Percentiles rank a stretch among this genome's conserved stretches.
Evolutionary conservation across 2,113 vertebrate species (phyloP).

Genomic region (Amblyornis subalaris): DNA sequence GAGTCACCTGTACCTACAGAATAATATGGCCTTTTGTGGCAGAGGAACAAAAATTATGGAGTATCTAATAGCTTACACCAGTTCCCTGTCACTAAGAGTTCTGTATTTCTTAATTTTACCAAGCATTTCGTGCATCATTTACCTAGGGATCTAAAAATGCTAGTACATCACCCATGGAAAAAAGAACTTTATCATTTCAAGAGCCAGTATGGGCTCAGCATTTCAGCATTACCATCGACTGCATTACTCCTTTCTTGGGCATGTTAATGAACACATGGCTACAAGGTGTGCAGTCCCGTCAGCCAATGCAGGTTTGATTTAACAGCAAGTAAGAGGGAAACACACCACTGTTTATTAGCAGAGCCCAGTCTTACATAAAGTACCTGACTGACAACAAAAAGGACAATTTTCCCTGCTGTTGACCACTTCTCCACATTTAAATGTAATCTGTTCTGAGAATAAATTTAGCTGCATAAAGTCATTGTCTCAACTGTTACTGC

Average conservation of each 20-base stretch:
- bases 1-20: background rate
- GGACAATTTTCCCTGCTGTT: slow-evolving; percentile 64
- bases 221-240: background rate
- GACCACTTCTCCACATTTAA: slow-evolving; percentile 81
- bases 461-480: slow-evolving; percentile 78
- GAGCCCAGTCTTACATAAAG: background rate
- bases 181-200: background rate
- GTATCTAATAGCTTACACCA: background rate
- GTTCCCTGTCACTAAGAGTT: background rate
- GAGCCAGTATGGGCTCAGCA: background rate
- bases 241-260: background rate
- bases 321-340: background rate
- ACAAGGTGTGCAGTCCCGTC: background rate
- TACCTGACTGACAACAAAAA: background rate
- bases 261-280: background rate
- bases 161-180: background rate
- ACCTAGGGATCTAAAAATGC: background rate
- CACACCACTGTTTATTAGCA: background rate
- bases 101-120: background rate
- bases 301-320: background rate
- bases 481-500: slow-evolving; percentile 60
- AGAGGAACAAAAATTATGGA: background rate
- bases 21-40: background rate
- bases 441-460: slow-evolving; percentile 93
- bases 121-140: background rate